Evolutionary conservation across 2,888 invertebrate species (phyloP).

Genomic region (Tetramorium bicarinatum): DNA sequence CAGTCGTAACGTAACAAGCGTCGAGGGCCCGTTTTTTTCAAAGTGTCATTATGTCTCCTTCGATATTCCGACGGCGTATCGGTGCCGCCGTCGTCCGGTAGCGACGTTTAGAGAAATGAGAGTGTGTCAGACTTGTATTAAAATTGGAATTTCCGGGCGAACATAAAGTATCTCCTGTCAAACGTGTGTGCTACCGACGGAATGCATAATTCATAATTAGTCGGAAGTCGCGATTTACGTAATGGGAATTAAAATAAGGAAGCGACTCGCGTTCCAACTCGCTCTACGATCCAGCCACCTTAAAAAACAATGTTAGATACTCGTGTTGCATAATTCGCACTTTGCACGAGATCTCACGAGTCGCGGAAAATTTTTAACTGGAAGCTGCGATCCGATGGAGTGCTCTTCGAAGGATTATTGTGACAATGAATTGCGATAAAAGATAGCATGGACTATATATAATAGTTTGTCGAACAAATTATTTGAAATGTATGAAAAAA

Average conservation of each 20-base stretch:
- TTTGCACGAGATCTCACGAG: not conserved
- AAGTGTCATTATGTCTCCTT: constrained; percentile 12
- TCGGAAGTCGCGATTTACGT: not conserved
- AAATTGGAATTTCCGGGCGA: constrained; percentile 3
- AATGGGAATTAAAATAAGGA: constrained; percentile 6
- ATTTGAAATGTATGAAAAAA: not conserved
- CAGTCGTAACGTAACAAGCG: constrained; percentile 20
- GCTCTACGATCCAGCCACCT: constrained; percentile 3
- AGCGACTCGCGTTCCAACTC: not conserved
- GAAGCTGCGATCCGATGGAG: not conserved
- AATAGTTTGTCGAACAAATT: not conserved
- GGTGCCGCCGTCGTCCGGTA: not conserved
- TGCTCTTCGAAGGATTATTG: not conserved
- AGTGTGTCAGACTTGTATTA: constrained; percentile 4
- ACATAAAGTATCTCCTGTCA: not conserved
- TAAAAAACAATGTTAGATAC: constrained; percentile 29
- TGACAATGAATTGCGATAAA: not conserved
- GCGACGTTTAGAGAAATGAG: constrained; percentile 18
- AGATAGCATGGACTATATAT: not conserved
- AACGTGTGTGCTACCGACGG: not conserved
- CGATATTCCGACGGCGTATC: not conserved
- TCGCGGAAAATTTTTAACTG: not conserved
- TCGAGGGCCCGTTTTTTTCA: not conserved
- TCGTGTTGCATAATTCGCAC: constrained; percentile 11
- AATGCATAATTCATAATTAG: not conserved